Base-by-base conservation (phyloP, 2,888 invertebrate genomes). In the Caenorhabditis panamensis region DNA sequence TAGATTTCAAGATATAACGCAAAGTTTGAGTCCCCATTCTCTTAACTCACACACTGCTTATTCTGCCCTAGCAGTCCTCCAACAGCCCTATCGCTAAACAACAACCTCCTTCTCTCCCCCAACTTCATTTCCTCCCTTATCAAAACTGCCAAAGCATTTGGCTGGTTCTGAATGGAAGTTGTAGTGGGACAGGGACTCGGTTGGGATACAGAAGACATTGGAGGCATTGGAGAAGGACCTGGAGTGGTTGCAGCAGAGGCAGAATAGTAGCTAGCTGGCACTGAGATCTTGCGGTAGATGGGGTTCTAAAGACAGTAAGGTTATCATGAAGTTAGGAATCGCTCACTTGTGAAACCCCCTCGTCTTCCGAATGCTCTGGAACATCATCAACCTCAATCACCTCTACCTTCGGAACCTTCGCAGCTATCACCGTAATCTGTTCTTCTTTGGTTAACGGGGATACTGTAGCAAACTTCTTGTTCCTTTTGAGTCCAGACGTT, bases 41-140 rank as follows among this genome's bases (percentile, higher is more conserved):
- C 9, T 9, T 9, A 26, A 69, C 84, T 79, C 72, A 89, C 89
- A 81, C 89, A 89, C 1, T 84, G 66, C 41, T 72, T 81, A 58
- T 76, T 89, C 26, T 78, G 82, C 13, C 89, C 89, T 0, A 89
- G 73, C 37, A 89, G 71, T 11, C 79, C 82, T 20, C 83, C 87
- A 4, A 89, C 89, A 5, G 88, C 89, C 22, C 87, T 36, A 41
- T 90, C 89, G 67, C 89, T 89, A 72, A 89, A 89, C 79, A 89
- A 71, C 8, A 89, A 86, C 47, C 89, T 56, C 26, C 89, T 37
- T 20, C 89, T 37, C 66, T 89, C 89, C 18, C 86, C 86, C 56
- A 89, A 69, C 20, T 82, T 82, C 89, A 88, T 88, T 58, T 89
- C 89, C 71, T 89, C 89, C 16, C 76, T 71, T n/a, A 89, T 75